phyloP scores from a whole-genome alignment of 2,888 invertebrate genomes.

The Nowickia ferox region DNA sequence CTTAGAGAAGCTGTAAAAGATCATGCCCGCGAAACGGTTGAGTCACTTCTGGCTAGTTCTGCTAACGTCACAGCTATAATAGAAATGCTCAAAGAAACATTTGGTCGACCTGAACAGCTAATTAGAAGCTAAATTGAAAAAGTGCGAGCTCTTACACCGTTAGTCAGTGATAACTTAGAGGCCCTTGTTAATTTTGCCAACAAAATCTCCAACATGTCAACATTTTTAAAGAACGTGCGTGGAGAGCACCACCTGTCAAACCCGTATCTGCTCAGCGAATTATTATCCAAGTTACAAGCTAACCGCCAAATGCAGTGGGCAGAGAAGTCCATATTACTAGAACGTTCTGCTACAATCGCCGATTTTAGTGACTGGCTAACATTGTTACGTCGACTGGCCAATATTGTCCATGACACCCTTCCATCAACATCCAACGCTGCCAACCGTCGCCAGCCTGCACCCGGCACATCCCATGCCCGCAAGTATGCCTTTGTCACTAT shows the following conservation, averaged over 20 bases:
- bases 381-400: constrained; percentile 33
- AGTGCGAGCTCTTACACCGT: background rate
- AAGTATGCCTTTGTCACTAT: background rate
- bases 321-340: constrained; percentile 39
- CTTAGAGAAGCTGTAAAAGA: constrained; percentile 51
- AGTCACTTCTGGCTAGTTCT: constrained; percentile 50
- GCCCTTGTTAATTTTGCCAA: constrained; percentile 51
- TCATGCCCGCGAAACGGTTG: constrained; percentile 40
- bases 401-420: constrained; percentile 45
- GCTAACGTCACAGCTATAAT: constrained; percentile 48
- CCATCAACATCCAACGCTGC: constrained; percentile 15
- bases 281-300: constrained; percentile 45
- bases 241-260: constrained; percentile 59
- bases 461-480: background rate
- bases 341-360: constrained; percentile 34
- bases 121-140: constrained; percentile 50
- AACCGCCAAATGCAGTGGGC: constrained; percentile 54
- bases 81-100: constrained; percentile 28
- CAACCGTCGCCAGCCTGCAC: background rate
- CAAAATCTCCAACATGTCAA: constrained; percentile 54
- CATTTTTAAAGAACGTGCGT: constrained; percentile 25
- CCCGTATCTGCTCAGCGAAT: constrained; percentile 58
- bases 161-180: constrained; percentile 27
- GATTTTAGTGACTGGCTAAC: constrained; percentile 48
- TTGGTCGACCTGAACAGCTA: constrained; percentile 40